These are phyloP conservation scores for Cottoperca gobio DNA, from an alignment of 2,797 vertebrate genomes.

Conservation along the genomic window DNA sequence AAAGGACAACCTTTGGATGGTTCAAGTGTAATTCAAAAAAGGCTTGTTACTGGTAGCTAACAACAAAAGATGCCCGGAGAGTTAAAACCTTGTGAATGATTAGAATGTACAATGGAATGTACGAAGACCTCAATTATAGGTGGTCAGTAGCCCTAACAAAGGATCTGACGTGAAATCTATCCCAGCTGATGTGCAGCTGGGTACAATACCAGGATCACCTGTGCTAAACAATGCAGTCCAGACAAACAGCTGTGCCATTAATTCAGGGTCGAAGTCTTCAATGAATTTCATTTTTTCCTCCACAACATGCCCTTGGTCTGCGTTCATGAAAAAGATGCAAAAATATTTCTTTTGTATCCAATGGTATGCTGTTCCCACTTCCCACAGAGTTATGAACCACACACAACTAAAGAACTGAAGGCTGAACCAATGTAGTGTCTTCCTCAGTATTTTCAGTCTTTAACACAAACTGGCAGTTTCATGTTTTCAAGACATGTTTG, in stretches of 20 bases:
- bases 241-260: slow-evolving; percentile 28
- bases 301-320: not conserved
- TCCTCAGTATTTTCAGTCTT: not conserved
- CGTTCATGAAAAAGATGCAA: slow-evolving; percentile 4
- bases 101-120: slow-evolving; percentile 9
- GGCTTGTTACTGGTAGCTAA: not conserved
- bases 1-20: not conserved
- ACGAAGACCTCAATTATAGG: slow-evolving; percentile 28
- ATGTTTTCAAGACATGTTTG: not conserved
- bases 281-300: not conserved
- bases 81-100: slow-evolving; percentile 23
- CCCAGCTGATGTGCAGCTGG: slow-evolving; percentile 15
- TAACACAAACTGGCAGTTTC: not conserved
- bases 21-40: slow-evolving; percentile 3
- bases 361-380: slow-evolving; percentile 10
- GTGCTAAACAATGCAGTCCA: slow-evolving; percentile 17
- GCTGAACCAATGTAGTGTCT: not conserved
- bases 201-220: slow-evolving; percentile 24
- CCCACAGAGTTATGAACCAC: slow-evolving; percentile 5
- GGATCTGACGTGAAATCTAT: slow-evolving; percentile 14
- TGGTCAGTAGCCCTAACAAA: slow-evolving; percentile 22
- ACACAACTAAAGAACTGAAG: not conserved
- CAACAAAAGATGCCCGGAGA: slow-evolving; percentile 8
- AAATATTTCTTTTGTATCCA: slow-evolving; percentile 5
- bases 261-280: slow-evolving; percentile 29